Evolutionary conservation across 2,113 vertebrate genomes (phyloP), one percentile per base, ranked within the genome.

Genomic region (Cyanistes caeruleus): DNA sequence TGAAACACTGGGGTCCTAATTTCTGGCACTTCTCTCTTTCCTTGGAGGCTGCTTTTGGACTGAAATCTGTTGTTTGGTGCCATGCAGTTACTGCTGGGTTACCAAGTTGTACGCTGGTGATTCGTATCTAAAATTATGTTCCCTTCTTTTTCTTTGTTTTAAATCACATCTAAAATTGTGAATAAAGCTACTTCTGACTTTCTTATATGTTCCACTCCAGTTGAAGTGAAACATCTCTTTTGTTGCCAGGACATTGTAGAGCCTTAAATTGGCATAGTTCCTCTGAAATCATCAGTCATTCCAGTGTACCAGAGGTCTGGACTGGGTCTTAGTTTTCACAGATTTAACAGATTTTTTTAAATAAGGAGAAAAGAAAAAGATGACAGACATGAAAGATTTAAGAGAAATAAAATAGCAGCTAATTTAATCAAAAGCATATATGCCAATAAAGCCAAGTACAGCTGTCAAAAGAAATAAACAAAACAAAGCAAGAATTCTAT

Each of bases 391-490:
- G 65, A 75, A 83, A 90, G 35, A 67, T 89, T 75, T 84, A 96
- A 94, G 72, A 90, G 72, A 90, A 94, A 83, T 82, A 91, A 83
- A 96, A 84, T 17, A 87, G 59, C 64, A 72, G 22, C 64, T 90
- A 93, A 84, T 91, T 76, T 88, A 80, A 88, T 86, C 15, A 16
- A 88, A 88, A 94, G 62, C 41, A 51, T 89, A 48, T 69, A 85
- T 85, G 64, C 35, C 88, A 90, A 56, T 84, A 87, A 92, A 95
- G 16, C 68, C 56, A 90, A 68, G 72, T 86, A 46, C 64, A 86
- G 41, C 65, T 79, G 93, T 95, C 83, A 96, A 85, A 95, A 74
- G 79, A 90, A 92, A 95, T 77, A 84, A 91, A 78, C 25, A 84
- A 95, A 91, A 73, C 51, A 88, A 80, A 96, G 75, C 35, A 67